Evolutionary conservation across 64 coral and sea anemone species (phyloP), one percentile per base, ranked within the genome.

Genomic region (Trachythela sp.): DNA sequence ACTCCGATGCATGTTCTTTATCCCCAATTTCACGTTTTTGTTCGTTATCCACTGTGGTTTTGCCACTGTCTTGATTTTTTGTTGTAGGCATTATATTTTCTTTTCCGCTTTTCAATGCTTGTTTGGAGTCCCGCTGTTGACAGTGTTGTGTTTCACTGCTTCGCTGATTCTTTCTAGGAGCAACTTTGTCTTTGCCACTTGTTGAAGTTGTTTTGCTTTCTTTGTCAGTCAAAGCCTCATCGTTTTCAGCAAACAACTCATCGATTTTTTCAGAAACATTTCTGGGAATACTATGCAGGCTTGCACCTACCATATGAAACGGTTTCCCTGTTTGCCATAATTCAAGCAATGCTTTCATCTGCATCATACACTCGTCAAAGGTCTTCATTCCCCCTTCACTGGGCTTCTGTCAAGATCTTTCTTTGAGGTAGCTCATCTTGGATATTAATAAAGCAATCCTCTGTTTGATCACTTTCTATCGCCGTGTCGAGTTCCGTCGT

Each of bases 361-460:
- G 38, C 33, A 40, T 40, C 75, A 80, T 40, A 34, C 33, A 9
- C 31, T 80, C 33, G 11, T 80, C 34, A 37, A 80, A 40, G 8
- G 75, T 80, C 75, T 80, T 80, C 75, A 80, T 80, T 4, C 75
- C 75, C 26, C 75, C 75, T 80, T 37, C 75, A 18, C 75, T 80
- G 75, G 32, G 75, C 75, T 80, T 80, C 75, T 14, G 75, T 34
- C 75, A 80, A 37, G 13, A 37, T 80, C 34, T 80, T 80, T 35
- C 13, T 18, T 18, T 35, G 27, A 80, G 75, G 13, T 9, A 80
- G 37, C 37, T 80, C 75, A 80, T 80, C 31, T 40, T 80, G 75
- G 9, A 80, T 35, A 22, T 35, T 80, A 37, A 80, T 80, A n/a
- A n/a, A n/a, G 34, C 42, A 84, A 49, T 17, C 86, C 33, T 48